These are phyloP conservation scores for Diabrotica balteata DNA, from an alignment of 2,888 invertebrate genomes.

Conservation along the genomic window DNA sequence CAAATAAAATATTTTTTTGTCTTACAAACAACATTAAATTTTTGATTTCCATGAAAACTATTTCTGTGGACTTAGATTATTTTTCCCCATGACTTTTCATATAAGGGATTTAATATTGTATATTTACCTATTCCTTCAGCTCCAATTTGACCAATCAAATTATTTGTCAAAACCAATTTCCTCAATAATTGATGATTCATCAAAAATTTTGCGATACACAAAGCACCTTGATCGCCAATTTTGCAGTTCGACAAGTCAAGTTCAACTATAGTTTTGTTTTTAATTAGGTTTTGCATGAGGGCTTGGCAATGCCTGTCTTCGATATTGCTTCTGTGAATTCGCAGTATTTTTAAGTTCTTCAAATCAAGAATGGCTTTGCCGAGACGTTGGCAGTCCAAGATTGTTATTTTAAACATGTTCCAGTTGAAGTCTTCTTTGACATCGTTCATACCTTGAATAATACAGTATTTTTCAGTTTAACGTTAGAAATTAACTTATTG, in stretches of 20 bases:
- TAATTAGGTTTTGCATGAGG: constrained; percentile 60
- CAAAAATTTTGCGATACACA: constrained; percentile 69
- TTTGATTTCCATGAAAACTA: no score
- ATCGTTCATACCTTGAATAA: constrained; percentile 56
- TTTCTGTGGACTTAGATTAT: no score
- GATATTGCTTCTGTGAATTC: constrained; percentile 68
- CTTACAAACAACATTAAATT: no score
- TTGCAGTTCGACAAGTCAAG: constrained; percentile 72
- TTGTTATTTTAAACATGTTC: constrained; percentile 69
- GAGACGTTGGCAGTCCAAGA: constrained; percentile 66
- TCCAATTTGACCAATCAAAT: constrained; percentile 45
- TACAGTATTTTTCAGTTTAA: background rate
- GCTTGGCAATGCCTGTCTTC: constrained; percentile 67
- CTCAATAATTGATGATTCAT: constrained; percentile 61
- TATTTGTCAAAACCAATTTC: constrained; percentile 63
- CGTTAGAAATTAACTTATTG: no score
- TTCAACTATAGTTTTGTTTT: constrained; percentile 61
- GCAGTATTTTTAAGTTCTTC: constrained; percentile 62
- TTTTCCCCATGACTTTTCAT: no score
- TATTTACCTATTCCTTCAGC: constrained; percentile 52
- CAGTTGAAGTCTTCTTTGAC: constrained; percentile 64
- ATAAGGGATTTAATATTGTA: no score
- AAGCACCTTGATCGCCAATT: constrained; percentile 69
- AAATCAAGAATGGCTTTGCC: constrained; percentile 60
- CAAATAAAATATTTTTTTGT: no score